Evolutionary conservation across 2,888 invertebrate species (phyloP).

Genomic region (Drosophila atripex): DNA sequence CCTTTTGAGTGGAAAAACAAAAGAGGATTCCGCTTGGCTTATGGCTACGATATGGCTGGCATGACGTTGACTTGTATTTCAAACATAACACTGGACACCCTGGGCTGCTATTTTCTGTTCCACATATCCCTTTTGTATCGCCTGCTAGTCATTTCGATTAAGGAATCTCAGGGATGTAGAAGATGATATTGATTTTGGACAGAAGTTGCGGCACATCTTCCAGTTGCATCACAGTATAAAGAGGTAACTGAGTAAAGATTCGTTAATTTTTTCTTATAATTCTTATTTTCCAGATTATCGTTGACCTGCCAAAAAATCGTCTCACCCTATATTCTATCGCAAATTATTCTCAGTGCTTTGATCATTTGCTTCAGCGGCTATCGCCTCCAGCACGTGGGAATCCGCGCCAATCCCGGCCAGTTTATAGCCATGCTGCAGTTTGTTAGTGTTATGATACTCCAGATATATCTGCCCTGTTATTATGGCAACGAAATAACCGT

Average conservation of each 20-base stretch:
- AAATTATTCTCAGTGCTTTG: constrained; percentile 70
- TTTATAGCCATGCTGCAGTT: constrained; percentile 69
- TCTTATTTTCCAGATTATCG: constrained; percentile 43
- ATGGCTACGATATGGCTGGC: constrained; percentile 61
- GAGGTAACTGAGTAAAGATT: constrained; percentile 24
- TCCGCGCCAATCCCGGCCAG: constrained; percentile 56
- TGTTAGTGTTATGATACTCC: constrained; percentile 69
- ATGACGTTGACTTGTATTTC: constrained; percentile 64
- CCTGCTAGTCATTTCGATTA: constrained; percentile 70
- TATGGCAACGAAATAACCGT: constrained; percentile 77
- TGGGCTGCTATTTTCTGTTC: constrained; percentile 74
- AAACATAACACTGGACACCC: constrained; percentile 69
- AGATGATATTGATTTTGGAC: constrained; percentile 35
- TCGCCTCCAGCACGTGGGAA: constrained; percentile 60
- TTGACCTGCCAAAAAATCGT: constrained; percentile 53
- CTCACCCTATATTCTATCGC: constrained; percentile 63
- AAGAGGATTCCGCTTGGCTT: constrained; percentile 65
- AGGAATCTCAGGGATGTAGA: constrained; percentile 22
- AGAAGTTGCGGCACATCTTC: constrained; percentile 44
- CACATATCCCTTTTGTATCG: constrained; percentile 70
- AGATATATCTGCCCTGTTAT: constrained; percentile 81
- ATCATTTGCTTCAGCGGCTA: constrained; percentile 78
- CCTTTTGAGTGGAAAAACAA: constrained; percentile 75
- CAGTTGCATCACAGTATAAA: constrained; percentile 48
- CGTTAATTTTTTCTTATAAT: neutral